phyloP scores from a whole-genome alignment of 2,888 invertebrate genomes.

The Eudemis profundana region DNA sequence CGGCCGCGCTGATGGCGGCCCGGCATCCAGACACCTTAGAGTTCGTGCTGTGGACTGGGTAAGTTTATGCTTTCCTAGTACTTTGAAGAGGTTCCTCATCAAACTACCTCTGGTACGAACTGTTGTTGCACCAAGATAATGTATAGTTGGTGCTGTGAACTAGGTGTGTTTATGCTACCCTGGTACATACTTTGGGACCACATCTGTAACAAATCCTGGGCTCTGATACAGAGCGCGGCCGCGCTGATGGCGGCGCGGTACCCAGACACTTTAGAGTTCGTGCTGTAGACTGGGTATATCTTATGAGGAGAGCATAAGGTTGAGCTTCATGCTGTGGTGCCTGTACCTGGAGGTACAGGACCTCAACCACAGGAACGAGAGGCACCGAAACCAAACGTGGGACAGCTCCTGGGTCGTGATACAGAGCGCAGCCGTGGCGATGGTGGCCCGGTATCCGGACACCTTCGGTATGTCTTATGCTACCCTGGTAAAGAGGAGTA shows the following conservation, averaged over 20 bases:
- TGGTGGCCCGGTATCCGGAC: slow-evolving; percentile 93
- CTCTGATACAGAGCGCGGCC: slow-evolving; percentile 94
- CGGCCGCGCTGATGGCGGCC: slow-evolving; percentile 93
- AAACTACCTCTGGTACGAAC: no score
- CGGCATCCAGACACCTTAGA: slow-evolving; percentile 94
- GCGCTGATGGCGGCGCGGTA: slow-evolving; percentile 93
- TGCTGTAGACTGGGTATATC: slow-evolving; percentile 97
- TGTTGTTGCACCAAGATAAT: slow-evolving; percentile 92
- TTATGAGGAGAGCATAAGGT: no score
- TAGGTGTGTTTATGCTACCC: slow-evolving; percentile 86
- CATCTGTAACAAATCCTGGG: slow-evolving; percentile 96
- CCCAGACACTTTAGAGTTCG: slow-evolving; percentile 95
- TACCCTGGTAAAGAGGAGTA: no score
- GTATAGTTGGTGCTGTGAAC: slow-evolving; percentile 98
- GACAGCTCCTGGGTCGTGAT: slow-evolving; percentile 96
- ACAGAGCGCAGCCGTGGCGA: slow-evolving; percentile 93
- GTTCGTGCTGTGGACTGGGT: slow-evolving; percentile 98
- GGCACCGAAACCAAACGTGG: slow-evolving; percentile 87
- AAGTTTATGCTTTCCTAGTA: slow-evolving; percentile 54
- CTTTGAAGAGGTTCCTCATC: no score
- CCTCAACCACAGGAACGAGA: not conserved
- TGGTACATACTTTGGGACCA: slow-evolving; percentile 74
- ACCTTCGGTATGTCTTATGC: slow-evolving; percentile 74
- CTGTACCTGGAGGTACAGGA: no score
- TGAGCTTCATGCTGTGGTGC: no score